A percentile compares a stretch with the other conserved stretches of the same genome.
Evolutionary conservation across 2,113 vertebrate species (phyloP).

Genomic region (Silurus meridionalis): DNA sequence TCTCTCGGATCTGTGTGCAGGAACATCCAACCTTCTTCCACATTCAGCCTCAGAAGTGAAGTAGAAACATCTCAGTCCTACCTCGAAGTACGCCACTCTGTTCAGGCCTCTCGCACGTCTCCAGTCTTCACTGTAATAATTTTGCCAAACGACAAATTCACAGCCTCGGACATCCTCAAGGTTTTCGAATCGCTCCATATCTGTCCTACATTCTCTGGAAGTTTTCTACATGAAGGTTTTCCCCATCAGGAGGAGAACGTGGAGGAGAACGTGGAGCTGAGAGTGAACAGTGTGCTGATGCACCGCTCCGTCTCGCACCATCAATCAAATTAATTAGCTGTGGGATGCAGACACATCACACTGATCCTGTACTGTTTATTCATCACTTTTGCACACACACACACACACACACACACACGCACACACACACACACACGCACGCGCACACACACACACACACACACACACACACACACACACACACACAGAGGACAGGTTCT

Average conservation of each 20-base stretch:
- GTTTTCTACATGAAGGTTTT: background rate
- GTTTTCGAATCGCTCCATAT: conserved; percentile 29
- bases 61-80: conserved; percentile 33
- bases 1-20: background rate
- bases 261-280: background rate
- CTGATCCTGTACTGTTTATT: background rate
- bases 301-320: background rate
- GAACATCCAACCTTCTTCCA: background rate
- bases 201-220: background rate
- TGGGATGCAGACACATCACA: conserved; percentile 28
- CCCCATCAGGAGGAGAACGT: background rate
- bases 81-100: conserved; percentile 62
- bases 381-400: conserved; percentile 2
- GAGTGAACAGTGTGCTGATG: conserved; percentile 2
- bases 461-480: conserved; percentile 3
- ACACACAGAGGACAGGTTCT: no score
- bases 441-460: conserved; percentile 1
- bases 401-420: conserved; percentile 71
- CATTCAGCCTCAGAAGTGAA: background rate
- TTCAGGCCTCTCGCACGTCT: conserved; percentile 46
- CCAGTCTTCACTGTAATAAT: conserved; percentile 9
- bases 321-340: conserved; percentile 48
- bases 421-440: conserved; percentile 64
- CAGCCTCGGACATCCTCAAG: conserved; percentile 10
- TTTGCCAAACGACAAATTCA: conserved; percentile 26